Evolutionary conservation across 35 echinoderm and acorn worm genomes (phyloP).

Genomic region (Anneissia japonica): DNA sequence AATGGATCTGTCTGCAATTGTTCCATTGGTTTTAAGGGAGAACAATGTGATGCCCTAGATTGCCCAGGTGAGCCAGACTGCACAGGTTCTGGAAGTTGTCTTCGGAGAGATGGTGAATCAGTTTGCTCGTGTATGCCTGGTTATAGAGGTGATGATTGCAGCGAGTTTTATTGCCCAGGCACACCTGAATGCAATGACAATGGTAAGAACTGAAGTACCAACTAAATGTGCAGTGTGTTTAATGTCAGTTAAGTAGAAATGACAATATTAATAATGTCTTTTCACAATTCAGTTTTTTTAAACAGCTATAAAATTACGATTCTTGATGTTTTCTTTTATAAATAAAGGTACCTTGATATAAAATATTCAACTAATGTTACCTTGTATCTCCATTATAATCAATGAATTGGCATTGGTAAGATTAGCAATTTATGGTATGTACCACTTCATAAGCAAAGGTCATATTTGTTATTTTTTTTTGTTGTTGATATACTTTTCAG

Average conservation of each 20-base stretch:
- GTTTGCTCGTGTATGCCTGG: slow-evolving; percentile 73
- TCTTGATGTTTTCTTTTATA: neutral
- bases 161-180: slow-evolving; percentile 61
- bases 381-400: no score
- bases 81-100: slow-evolving; percentile 44
- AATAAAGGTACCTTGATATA: neutral
- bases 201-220: slow-evolving; percentile 19
- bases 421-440: no score
- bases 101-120: slow-evolving; percentile 44
- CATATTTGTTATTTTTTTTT: no score
- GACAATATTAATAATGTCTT: neutral
- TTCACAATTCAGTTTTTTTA: neutral
- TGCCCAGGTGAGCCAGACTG: slow-evolving; percentile 92
- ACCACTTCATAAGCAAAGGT: no score
- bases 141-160: slow-evolving; percentile 66
- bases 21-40: slow-evolving; percentile 39
- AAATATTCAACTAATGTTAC: neutral
- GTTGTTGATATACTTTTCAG: no score
- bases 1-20: slow-evolving; percentile 23
- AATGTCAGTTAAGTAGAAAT: neutral
- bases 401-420: no score
- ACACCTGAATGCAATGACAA: slow-evolving; percentile 59
- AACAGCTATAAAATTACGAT: neutral
- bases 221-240: neutral
- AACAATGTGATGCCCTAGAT: slow-evolving; percentile 47